phyloP scores from a whole-genome alignment of 2,888 invertebrate species.

The Tribolium freemani region DNA sequence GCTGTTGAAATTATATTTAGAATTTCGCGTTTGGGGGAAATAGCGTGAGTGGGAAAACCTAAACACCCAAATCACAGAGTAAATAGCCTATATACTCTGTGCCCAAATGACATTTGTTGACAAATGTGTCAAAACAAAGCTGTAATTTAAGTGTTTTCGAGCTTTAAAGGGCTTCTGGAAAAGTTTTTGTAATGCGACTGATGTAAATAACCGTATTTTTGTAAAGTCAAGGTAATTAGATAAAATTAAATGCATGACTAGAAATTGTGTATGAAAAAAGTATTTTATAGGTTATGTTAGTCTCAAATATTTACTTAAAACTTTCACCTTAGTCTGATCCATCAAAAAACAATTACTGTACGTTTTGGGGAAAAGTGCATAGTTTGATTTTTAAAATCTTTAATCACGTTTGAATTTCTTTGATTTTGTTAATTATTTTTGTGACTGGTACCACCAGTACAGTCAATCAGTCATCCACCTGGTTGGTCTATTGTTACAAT shows the following conservation, averaged over 20 bases:
- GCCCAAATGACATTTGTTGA: neutral
- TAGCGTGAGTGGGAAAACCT: no score
- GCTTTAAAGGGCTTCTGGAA: neutral
- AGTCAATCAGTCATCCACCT: slow-evolving; percentile 6
- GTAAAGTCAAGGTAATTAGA: slow-evolving; percentile 13
- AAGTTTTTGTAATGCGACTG: neutral
- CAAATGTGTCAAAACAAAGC: slow-evolving; percentile 45
- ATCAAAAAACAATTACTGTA: neutral
- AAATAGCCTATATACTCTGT: no score
- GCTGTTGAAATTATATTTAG: no score
- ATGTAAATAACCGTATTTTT: slow-evolving; percentile 15
- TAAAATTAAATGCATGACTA: neutral
- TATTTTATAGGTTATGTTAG: slow-evolving; percentile 34
- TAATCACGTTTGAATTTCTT: neutral
- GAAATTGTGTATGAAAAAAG: neutral
- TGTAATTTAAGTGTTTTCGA: slow-evolving; percentile 22
- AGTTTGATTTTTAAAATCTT: neutral
- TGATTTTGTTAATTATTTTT: neutral
- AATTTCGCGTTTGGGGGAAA: no score
- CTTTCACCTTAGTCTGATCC: slow-evolving; percentile 27
- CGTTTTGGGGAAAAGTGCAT: neutral
- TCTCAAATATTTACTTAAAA: slow-evolving; percentile 22
- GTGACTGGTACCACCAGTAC: slow-evolving; percentile 16
- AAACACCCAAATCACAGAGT: no score
- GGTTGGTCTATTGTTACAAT: slow-evolving; percentile 27